Conservation (phyloP, 2,113 vertebrate genomes). For the Bolborhynchus lineola region DNA sequence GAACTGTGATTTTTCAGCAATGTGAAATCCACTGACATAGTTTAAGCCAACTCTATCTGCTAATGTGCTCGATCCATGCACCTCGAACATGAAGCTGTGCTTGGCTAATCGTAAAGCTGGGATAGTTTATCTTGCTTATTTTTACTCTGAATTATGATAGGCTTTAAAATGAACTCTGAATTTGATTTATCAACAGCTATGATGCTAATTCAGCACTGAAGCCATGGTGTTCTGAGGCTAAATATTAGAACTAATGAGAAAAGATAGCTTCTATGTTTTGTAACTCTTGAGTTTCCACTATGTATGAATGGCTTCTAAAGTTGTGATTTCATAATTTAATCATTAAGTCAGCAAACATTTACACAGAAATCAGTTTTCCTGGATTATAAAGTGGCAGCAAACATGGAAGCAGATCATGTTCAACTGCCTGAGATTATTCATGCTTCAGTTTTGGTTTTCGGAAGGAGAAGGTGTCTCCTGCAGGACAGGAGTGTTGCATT, state of each 20-base stretch:
- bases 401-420: not conserved
- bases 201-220: conserved; percentile 32
- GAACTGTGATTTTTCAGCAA: conserved; percentile 21
- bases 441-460: accelerated
- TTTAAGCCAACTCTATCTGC: not conserved
- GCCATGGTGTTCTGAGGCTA: not conserved
- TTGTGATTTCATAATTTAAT: not conserved
- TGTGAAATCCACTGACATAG: not conserved
- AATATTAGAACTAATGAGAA: conserved; percentile 46
- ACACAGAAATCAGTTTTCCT: not conserved
- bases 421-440: accelerated
- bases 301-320: not conserved
- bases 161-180: conserved; percentile 19
- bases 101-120: not conserved
- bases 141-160: conserved; percentile 23
- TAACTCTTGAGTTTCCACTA: not conserved
- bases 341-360: not conserved
- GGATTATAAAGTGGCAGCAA: not conserved
- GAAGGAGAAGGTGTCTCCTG: not conserved
- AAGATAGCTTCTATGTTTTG: not conserved
- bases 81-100: conserved; percentile 10
- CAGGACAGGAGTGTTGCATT: accelerated
- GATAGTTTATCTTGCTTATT: conserved; percentile 14
- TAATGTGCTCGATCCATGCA: conserved; percentile 15
- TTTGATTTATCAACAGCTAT: conserved; percentile 45